phyloP scores from a whole-genome alignment of 2,888 invertebrate species.

The Cacoxenus indagator region DNA sequence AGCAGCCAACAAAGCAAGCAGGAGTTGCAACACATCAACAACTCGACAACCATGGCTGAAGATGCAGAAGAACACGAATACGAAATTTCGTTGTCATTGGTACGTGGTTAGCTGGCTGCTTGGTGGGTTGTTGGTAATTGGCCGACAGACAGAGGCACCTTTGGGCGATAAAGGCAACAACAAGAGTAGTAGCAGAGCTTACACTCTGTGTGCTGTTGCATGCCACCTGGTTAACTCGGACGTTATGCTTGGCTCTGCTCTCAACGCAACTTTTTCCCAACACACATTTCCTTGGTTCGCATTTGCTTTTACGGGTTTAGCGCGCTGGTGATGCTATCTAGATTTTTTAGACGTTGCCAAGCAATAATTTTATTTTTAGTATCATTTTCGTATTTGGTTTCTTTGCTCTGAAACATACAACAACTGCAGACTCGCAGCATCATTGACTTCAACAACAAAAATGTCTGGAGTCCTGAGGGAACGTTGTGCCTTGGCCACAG shows the following conservation, averaged over 20 bases:
- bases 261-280: slow-evolving; percentile 16
- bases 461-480: not conserved
- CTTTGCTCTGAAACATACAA: not conserved
- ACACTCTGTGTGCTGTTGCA: slow-evolving; percentile 17
- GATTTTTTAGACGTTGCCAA: slow-evolving; percentile 47
- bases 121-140: slow-evolving; percentile 44
- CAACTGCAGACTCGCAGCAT: slow-evolving; percentile 9
- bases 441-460: slow-evolving; percentile 1
- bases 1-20: not conserved
- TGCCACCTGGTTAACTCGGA: slow-evolving; percentile 43
- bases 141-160: slow-evolving; percentile 35
- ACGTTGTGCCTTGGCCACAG: not conserved
- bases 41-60: slow-evolving; percentile 27
- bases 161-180: slow-evolving; percentile 6
- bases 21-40: slow-evolving; percentile 21
- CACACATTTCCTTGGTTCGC: slow-evolving; percentile 34
- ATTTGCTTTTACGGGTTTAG: slow-evolving; percentile 30
- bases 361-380: slow-evolving; percentile 58
- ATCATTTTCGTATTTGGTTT: slow-evolving; percentile 26
- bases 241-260: not conserved
- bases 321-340: slow-evolving; percentile 9
- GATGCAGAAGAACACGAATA: no score
- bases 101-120: not conserved
- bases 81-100: not conserved
- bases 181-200: slow-evolving; percentile 3